Evolutionary conservation across 2,797 vertebrate genomes (phyloP), one percentile per base, ranked within the genome.

Genomic region (Myotis pilosus): DNA sequence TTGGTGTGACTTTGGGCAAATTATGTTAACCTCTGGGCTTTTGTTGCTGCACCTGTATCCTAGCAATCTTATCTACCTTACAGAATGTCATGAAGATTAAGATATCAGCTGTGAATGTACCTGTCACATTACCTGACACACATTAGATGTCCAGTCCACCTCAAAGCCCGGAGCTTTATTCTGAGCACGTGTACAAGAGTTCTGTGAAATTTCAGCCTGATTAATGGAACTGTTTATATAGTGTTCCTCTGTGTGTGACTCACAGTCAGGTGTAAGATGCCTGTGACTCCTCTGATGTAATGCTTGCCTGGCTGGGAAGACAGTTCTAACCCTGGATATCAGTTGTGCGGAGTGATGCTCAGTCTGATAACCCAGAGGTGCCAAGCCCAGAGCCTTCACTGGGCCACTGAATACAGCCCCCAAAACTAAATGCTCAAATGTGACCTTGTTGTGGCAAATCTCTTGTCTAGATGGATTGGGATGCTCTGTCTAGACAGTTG

Each of bases 401-500:
- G n/a, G 81, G 53, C 22, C 47, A n/a, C 49, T 57, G 62, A 49
- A 47, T 44, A 69, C 57, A 84, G 22, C 11, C n/a, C n/a, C 38
- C 33, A 5, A 5, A 87, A 28, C 8, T 17, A 84, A 72, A 44
- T 49, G 38, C 72, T 90, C 28, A 89, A 72, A 86, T 12, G 36
- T 88, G 75, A 89, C 60, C 20, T 60, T 9, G 30, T 64, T 47
- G 11, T 38, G 51, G 69, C 82, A 71, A 41, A 4, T 92, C 71
- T 93, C 83, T 95, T n/a, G 30, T 78, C 64, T 57, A 84, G 91
- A 86, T 96, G 87, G 76, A 96, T 96, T 88, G 44, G 64, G 81
- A 66, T 79, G 62, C 78, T 91, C 69, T 96, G 95, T 97, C 96
- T 97, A 97, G 96, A 96, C 96, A 92, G 82, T 66, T 9, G 8